Percentiles rank a stretch among this genome's conserved stretches.
phyloP scores from a whole-genome alignment of 30 jellyfish, hydroid and myxozoan genomes.

The Hydractinia echinata region DNA sequence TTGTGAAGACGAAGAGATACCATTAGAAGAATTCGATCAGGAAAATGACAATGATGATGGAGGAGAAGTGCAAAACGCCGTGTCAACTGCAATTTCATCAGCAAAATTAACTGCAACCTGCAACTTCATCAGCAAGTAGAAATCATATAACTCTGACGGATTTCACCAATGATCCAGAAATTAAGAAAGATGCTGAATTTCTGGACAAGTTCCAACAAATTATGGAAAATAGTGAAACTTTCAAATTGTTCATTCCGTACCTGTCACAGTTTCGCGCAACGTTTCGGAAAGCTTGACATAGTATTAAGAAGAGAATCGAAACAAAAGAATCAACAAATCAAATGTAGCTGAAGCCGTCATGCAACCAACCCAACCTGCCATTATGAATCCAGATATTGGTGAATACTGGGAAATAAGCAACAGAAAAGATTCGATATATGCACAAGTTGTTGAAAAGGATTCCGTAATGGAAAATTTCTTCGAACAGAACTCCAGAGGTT shows the following conservation, averaged over 20 bases:
- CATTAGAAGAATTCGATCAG: constrained; percentile 8
- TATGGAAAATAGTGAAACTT: constrained; percentile 18
- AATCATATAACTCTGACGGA: too few relatives aligned
- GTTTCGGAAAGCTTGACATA: constrained; percentile 25
- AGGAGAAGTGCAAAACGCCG: background rate
- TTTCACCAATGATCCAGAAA: constrained; percentile 12
- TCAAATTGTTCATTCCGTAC: background rate
- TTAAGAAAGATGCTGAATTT: constrained; percentile 14
- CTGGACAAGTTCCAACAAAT: constrained; percentile 27
- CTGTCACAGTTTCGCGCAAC: constrained; percentile 28
- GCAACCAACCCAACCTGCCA: background rate
- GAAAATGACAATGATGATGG: constrained; percentile 10
- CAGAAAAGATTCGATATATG: background rate
- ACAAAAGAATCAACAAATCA: background rate
- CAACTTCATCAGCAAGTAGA: constrained; percentile 9
- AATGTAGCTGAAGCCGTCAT: background rate
- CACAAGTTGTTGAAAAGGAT: background rate
- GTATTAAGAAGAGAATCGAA: constrained; percentile 9
- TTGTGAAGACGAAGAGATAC: constrained; percentile 7
- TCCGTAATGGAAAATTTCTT: too few relatives aligned
- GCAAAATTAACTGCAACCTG: background rate
- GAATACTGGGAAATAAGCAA: constrained; percentile 11
- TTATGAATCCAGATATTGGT: background rate
- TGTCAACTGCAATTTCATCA: background rate
- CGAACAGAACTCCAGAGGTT: background rate